Evolutionary conservation across 2,797 vertebrate genomes (phyloP), one percentile per base, ranked within the genome.

Genomic region (Xiphophorus birchmanni): DNA sequence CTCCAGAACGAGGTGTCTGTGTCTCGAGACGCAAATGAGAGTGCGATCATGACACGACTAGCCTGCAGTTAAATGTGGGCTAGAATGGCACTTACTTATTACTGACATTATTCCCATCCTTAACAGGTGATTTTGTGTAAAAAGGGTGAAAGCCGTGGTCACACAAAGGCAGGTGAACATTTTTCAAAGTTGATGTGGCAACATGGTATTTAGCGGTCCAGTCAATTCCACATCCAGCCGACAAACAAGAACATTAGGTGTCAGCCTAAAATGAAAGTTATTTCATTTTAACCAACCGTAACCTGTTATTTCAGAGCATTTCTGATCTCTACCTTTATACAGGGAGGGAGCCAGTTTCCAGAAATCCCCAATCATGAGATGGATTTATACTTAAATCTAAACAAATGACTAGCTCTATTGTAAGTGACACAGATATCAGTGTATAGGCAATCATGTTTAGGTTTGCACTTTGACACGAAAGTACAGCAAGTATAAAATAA

Each of bases 1-100:
- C 97, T 96, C 93, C 88, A 80, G 86, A 87, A 82, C 40, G 71
- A 78, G 85, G 80, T 79, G 88, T 89, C 89, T 81, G 82, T 86
- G 83, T 90, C 88, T 90, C 72, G 3, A 87, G 82, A 88, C 56
- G 82, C 78, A 88, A 92, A 91, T 89, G 88, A 91, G 78, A 86
- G 74, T 10, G 77, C 75, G 86, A 91, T 92, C 87, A 84, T 88
- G 91, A 93, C 89, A 92, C 89, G 83, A 69, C 80, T 77, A 89
- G 87, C 84, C 85, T 44, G 37, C 76, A 79, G 88, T 88, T 90
- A 81, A 69, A 50, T 11, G 52, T 71, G 80, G n/a, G 73, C 50
- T 77, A 77, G 80, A 86, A 82, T 78, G 83, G 29, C 77, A 86
- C 78, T 82, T 60, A 45, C 72, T 77, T 69, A 78, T 78, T 84